Evolutionary conservation across 2,113 vertebrate genomes (phyloP), one percentile per base, ranked within the genome.

Genomic region (Sarotherodon lohbergeri): DNA sequence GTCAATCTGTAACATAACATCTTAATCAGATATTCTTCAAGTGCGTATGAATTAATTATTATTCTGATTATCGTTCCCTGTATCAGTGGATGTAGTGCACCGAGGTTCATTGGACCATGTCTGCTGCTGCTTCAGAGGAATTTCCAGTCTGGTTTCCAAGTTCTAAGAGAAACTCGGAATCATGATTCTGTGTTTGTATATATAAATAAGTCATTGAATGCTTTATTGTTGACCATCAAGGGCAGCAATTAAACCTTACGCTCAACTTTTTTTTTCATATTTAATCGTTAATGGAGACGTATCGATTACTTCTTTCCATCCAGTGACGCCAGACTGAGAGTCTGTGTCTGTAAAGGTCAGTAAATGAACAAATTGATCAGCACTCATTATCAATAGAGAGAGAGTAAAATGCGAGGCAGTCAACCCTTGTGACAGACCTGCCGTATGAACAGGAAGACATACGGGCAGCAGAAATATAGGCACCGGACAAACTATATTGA

Each of bases 281-380:
- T 84, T 41, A 84, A 86, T 90, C 91, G 71, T 66, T 91, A 89
- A 91, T 85, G 54, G 81, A 86, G 24, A 91, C 82, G 54, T 87
- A 93, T 90, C 22, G 93, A 92, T 92, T 91, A 68, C 63, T 68
- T 19, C 52, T 52, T 54, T 73, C 76, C 14, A 56, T 86, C 66
- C 54, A 81, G 71, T 83, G 90, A 93, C 89, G 90, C 92, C 92
- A 92, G 86, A 91, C 89, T 84, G 79, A 82, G 68, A 54, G 88
- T 84, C 89, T 92, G 84, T 84, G 93, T 89, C 89, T 86, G 89
- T 50, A 86, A 90, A 90, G 91, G 90, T 92, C 92, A 92, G 85
- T 82, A 81, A 85, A 90, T 82, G 83, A 89, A 91, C 83, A 52
- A 82, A 92, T 90, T 85, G 91, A 94, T 91, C 81, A 82, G 80